Evolutionary conservation across 1,140 invertebrate genomes (phyloP).

Genomic region (Macrobrachium nipponense): DNA sequence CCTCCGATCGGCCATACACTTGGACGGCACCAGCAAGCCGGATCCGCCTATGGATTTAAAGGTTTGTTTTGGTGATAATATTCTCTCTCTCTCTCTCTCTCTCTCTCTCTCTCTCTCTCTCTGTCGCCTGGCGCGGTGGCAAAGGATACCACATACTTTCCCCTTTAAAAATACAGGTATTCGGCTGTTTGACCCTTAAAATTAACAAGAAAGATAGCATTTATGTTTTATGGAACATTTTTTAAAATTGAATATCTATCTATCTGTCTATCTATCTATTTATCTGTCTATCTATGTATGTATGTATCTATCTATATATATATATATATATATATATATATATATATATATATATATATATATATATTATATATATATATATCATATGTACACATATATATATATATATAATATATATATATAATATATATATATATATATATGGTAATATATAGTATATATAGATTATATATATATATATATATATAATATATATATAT

Average conservation of each 20-base stretch:
- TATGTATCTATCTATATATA: slow-evolving; percentile 2
- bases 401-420: no score
- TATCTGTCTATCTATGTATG: background rate
- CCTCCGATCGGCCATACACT: slow-evolving; percentile 79
- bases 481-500: no score
- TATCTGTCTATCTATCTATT: background rate
- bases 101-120: slow-evolving; percentile 20
- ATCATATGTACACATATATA: no score
- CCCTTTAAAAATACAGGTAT: no score
- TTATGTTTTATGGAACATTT: no score
- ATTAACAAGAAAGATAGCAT: no score
- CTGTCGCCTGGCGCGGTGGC: background rate
- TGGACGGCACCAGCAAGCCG: slow-evolving; percentile 85
- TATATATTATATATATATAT: background rate
- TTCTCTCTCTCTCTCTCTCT: slow-evolving; percentile 17
- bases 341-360: slow-evolving; percentile 25
- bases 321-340: slow-evolving; percentile 13
- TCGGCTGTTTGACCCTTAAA: no score
- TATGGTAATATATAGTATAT: no score
- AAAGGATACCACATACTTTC: no score
- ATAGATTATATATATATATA: no score
- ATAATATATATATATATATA: no score
- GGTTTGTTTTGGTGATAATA: slow-evolving; percentile 18
- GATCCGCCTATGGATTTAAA: slow-evolving; percentile 83
- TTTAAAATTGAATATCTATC: background rate